Conservation (phyloP, 1,140 invertebrate species). For the Tenebrio molitor region DNA sequence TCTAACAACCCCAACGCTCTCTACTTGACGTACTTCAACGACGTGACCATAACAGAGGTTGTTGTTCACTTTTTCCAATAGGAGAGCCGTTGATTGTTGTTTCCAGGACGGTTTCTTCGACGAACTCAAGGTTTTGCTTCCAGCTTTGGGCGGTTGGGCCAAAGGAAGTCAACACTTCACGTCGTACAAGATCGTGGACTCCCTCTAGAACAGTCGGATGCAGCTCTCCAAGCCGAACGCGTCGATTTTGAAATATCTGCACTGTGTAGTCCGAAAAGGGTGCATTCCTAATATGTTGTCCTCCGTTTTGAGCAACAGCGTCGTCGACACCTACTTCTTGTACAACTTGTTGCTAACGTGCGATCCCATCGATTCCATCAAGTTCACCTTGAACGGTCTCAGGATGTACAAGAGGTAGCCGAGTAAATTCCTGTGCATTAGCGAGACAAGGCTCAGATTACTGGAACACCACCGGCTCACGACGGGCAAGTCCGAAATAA, state of each 20-base stretch:
- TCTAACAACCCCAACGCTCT: neutral
- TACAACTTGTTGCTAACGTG: conserved; percentile 36
- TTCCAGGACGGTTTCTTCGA: conserved; percentile 38
- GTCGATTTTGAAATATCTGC: neutral
- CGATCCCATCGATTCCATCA: conserved; percentile 14
- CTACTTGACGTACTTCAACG: neutral
- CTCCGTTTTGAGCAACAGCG: conserved; percentile 33
- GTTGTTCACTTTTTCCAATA: neutral
- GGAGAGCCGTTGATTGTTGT: no score
- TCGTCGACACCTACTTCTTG: conserved; percentile 48
- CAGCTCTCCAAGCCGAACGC: neutral
- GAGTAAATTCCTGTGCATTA: conserved; percentile 52
- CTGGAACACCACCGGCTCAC: conserved; percentile 34
- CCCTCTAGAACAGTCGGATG: conserved; percentile 12
- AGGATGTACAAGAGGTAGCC: conserved; percentile 52
- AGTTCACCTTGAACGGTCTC: conserved; percentile 46
- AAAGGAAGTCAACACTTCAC: conserved; percentile 52
- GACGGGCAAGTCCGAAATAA: neutral
- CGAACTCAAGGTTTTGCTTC: conserved; percentile 33
- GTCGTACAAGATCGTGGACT: conserved; percentile 47
- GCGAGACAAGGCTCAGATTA: conserved; percentile 44
- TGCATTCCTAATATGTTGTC: conserved; percentile 45
- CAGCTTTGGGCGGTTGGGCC: conserved; percentile 43
- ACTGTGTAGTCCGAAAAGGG: conserved; percentile 31
- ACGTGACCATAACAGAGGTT: no score